Evolutionary conservation across 2,888 invertebrate genomes (phyloP).

Genomic region (Noctua janthe): DNA sequence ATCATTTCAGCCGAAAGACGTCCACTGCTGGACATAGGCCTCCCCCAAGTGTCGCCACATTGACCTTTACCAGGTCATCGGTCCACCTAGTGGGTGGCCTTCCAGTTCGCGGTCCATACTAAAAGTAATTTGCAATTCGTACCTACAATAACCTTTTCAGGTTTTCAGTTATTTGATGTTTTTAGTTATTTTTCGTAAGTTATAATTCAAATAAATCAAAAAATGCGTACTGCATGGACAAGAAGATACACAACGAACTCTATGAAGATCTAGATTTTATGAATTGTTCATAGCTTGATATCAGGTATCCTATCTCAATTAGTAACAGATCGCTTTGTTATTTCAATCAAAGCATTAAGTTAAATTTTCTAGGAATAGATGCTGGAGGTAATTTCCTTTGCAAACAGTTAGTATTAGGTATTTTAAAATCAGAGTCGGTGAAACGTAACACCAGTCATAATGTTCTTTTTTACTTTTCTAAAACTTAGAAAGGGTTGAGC

Average conservation of each 20-base stretch:
- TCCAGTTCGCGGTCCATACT: too few relatives aligned
- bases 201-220: too few relatives aligned
- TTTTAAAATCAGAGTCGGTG: neutral
- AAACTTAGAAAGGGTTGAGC: neutral
- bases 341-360: neutral
- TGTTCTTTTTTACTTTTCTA: neutral
- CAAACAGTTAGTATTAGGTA: neutral
- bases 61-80: too few relatives aligned
- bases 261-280: neutral
- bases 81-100: too few relatives aligned
- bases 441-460: neutral
- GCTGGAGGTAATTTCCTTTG: neutral
- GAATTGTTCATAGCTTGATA: neutral
- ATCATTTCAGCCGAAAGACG: too few relatives aligned
- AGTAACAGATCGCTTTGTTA: neutral
- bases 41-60: too few relatives aligned
- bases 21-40: too few relatives aligned
- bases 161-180: too few relatives aligned
- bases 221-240: neutral
- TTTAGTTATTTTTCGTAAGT: too few relatives aligned
- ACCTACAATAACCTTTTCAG: too few relatives aligned
- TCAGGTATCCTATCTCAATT: neutral
- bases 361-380: neutral
- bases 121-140: too few relatives aligned
- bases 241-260: neutral